Evolutionary conservation across 2,888 invertebrate genomes (phyloP).

Genomic region (Cheilosia urbana): DNA sequence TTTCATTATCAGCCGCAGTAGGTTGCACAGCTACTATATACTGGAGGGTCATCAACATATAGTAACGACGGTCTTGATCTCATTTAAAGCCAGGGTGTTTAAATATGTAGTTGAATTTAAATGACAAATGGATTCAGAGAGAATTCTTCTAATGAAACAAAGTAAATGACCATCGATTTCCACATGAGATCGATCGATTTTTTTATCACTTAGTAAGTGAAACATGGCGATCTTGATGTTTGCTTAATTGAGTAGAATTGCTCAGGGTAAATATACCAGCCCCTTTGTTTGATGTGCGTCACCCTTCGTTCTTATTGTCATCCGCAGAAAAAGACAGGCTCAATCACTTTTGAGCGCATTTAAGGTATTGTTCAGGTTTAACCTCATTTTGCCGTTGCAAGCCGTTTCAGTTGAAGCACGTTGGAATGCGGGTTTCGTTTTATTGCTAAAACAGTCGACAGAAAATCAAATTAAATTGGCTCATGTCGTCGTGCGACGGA

Average conservation of each 20-base stretch:
- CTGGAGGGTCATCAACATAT: background rate
- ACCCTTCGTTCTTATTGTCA: background rate
- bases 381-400: constrained; percentile 5
- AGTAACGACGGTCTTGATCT: background rate
- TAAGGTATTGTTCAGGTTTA: background rate
- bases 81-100: background rate
- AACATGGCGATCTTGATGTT: constrained; percentile 11
- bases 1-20: constrained; percentile 19
- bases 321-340: background rate
- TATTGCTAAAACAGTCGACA: background rate
- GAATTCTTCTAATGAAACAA: background rate
- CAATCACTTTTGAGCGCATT: constrained; percentile 31
- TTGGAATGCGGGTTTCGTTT: constrained; percentile 38
- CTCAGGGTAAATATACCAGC: background rate
- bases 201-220: background rate
- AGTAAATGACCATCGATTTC: constrained; percentile 25
- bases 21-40: background rate
- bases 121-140: constrained; percentile 1
- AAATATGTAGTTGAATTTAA: background rate
- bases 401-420: constrained; percentile 34
- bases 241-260: constrained; percentile 47
- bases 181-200: constrained; percentile 2
- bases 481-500: background rate
- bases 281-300: constrained; percentile 20
- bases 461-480: background rate